phyloP scores from a whole-genome alignment of 2,888 invertebrate species.

The Melipona beecheii region DNA sequence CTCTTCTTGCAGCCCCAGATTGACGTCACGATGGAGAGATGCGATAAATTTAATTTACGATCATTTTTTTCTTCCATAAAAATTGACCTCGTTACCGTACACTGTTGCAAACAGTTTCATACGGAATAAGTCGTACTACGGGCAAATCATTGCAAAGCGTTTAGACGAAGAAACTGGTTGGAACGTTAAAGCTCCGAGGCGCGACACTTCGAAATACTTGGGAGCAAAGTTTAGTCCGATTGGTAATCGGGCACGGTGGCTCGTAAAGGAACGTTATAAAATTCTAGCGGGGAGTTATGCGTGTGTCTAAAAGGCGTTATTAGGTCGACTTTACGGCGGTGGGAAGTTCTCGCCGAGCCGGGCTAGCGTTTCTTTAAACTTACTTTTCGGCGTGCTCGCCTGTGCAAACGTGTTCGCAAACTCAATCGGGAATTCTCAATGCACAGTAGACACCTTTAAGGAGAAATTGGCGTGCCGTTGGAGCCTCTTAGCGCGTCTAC shows the following conservation, averaged over 20 bases:
- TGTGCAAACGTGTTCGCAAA: conserved; percentile 64
- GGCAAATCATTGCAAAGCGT: not conserved
- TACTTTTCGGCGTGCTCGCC: conserved; percentile 55
- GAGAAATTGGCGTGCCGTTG: conserved; percentile 50
- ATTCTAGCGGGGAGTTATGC: conserved; percentile 57
- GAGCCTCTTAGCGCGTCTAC: conserved; percentile 45
- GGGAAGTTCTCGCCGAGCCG: conserved; percentile 31
- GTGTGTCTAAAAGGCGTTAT: conserved; percentile 64
- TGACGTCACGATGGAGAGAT: too few relatives aligned
- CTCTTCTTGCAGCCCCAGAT: too few relatives aligned
- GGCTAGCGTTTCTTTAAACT: conserved; percentile 60
- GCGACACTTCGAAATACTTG: conserved; percentile 7
- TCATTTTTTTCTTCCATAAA: too few relatives aligned
- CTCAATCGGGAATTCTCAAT: conserved; percentile 65
- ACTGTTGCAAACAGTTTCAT: too few relatives aligned
- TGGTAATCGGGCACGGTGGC: conserved; percentile 4
- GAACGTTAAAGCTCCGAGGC: not conserved
- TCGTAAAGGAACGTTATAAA: conserved; percentile 50
- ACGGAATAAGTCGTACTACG: not conserved
- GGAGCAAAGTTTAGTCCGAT: not conserved
- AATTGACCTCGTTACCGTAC: too few relatives aligned
- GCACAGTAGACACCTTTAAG: conserved; percentile 56
- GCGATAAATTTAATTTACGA: too few relatives aligned
- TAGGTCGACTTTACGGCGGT: conserved; percentile 61
- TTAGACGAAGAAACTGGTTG: not conserved